Evolutionary conservation across 2,888 invertebrate genomes (phyloP).

Genomic region (Rhyacophila evoluta): DNA sequence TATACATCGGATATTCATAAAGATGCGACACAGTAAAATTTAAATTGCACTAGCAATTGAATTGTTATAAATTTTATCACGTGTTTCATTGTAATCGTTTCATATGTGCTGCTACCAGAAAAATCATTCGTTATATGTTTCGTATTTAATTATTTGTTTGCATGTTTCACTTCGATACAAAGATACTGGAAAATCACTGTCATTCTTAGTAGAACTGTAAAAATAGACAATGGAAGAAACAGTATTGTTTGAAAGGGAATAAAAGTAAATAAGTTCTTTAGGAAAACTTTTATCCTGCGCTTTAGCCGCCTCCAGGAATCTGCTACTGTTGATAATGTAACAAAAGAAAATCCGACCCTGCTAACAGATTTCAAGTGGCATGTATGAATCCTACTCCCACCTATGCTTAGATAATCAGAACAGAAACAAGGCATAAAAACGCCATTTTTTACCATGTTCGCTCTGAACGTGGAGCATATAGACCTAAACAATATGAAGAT

Average conservation of each 20-base stretch:
- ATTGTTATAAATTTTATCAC: too few species aligned
- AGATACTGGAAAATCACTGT: background rate
- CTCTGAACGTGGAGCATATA: too few species aligned
- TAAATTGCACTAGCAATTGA: too few species aligned
- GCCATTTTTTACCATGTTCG: too few species aligned
- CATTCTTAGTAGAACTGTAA: background rate
- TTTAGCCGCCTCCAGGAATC: background rate
- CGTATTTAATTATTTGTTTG: too few species aligned
- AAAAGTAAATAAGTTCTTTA: background rate
- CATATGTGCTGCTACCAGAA: too few species aligned
- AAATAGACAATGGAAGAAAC: background rate
- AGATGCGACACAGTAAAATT: too few species aligned
- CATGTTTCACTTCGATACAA: too few species aligned
- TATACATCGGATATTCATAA: too few species aligned
- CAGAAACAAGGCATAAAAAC: background rate
- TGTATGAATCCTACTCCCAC: background rate
- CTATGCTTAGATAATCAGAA: background rate
- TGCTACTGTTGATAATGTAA: background rate
- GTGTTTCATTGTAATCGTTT: too few species aligned
- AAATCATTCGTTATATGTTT: too few species aligned
- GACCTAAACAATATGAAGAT: too few species aligned
- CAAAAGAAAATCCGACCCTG: constrained; percentile 20
- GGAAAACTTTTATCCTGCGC: background rate
- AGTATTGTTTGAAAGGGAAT: background rate
- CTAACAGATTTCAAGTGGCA: constrained; percentile 8